Conservation (phyloP, 2,888 invertebrate genomes). For the Drepanosiphum platanoidis region DNA sequence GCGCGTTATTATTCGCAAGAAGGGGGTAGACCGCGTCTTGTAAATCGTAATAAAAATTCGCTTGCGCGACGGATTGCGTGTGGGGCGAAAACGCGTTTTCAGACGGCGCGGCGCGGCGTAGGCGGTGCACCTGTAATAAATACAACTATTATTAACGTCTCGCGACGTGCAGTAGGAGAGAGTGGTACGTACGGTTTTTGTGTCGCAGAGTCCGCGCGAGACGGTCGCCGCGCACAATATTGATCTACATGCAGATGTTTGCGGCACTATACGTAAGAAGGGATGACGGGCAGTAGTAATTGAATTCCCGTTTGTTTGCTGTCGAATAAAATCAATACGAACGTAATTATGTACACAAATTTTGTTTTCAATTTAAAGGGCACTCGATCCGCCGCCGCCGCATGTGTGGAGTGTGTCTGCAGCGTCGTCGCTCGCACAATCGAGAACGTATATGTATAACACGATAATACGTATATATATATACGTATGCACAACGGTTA, state of each 20-base stretch:
- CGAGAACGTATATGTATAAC: not conserved
- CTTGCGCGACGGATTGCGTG: no score
- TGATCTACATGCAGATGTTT: slow-evolving; percentile 47
- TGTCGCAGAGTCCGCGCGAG: not conserved
- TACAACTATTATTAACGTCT: no score
- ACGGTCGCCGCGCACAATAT: slow-evolving; percentile 11
- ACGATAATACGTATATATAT: not conserved
- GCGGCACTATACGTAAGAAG: slow-evolving; percentile 27
- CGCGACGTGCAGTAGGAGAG: no score
- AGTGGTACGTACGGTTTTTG: not conserved
- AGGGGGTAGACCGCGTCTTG: no score
- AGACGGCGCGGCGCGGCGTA: no score
- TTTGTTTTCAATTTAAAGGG: slow-evolving; percentile 46
- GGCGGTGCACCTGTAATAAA: no score
- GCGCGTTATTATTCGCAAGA: not conserved
- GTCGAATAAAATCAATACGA: slow-evolving; percentile 57
- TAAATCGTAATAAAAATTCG: no score
- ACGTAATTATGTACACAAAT: slow-evolving; percentile 56
- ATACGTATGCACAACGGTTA: not conserved
- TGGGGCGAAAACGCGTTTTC: no score
- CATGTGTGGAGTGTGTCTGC: not conserved
- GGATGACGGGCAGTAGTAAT: slow-evolving; percentile 26
- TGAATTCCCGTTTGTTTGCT: slow-evolving; percentile 56
- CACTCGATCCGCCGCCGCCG: not conserved
- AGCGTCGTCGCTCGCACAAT: not conserved